A percentile compares a stretch with the other conserved stretches of the same genome.
These are phyloP conservation scores for Alcis repandata DNA, from an alignment of 2,888 invertebrate species.

Conservation along the genomic window DNA sequence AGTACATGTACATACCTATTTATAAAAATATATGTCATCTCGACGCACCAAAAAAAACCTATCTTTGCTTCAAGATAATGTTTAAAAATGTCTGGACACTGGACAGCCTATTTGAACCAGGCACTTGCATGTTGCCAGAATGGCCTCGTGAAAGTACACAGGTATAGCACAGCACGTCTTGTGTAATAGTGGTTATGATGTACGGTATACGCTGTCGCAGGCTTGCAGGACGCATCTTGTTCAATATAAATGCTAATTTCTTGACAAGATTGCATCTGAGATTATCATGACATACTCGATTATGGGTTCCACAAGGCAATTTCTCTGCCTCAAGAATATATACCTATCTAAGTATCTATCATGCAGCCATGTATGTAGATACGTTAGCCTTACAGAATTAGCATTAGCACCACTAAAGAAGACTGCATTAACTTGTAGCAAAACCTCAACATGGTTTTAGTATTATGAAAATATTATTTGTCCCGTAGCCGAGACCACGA, in stretches of 20 bases:
- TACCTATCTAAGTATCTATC: not conserved
- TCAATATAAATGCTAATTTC: constrained; percentile 81
- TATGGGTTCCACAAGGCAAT: constrained; percentile 34
- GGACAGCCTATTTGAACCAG: not conserved
- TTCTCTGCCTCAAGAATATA: constrained; percentile 17
- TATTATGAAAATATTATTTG: not conserved
- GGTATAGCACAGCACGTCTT: constrained; percentile 3
- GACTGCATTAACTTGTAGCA: not conserved
- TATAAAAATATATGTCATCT: no score
- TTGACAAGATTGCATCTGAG: constrained; percentile 56
- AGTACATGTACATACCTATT: no score
- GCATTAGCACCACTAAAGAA: not conserved
- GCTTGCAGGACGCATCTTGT: constrained; percentile 56
- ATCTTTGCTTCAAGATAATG: no score
- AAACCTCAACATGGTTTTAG: not conserved
- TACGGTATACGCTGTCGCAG: constrained; percentile 52
- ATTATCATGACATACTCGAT: constrained; percentile 40
- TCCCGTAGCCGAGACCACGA: not conserved
- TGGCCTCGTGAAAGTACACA: not conserved
- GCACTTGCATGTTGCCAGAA: not conserved
- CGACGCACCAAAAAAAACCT: no score
- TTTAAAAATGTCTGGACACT: no score
- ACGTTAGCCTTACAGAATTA: no score
- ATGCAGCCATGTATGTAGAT: not conserved
- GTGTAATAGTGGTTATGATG: constrained; percentile 20